phyloP scores from a whole-genome alignment of 2,888 invertebrate genomes.

The Chloroclystis v-ata region DNA sequence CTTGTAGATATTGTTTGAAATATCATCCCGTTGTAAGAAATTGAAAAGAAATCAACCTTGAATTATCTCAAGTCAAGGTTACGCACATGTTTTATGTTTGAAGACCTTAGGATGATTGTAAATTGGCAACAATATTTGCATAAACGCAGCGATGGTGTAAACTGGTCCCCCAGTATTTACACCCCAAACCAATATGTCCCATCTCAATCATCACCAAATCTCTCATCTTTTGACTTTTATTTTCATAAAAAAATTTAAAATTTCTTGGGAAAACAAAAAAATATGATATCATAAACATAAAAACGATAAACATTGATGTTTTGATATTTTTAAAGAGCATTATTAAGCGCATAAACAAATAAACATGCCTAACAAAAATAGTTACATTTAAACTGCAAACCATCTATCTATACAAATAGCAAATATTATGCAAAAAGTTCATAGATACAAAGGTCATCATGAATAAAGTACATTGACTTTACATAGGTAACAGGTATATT shows the following conservation, averaged over 20 bases:
- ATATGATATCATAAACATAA: no score
- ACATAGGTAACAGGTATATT: slow-evolving; percentile 19
- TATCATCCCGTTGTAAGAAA: slow-evolving; percentile 30
- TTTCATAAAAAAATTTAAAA: no score
- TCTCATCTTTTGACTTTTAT: no score
- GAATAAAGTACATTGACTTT: slow-evolving; percentile 36
- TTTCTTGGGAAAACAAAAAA: no score
- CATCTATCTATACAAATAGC: neutral
- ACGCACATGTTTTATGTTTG: slow-evolving; percentile 9
- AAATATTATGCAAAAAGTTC: slow-evolving; percentile 28
- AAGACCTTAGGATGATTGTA: slow-evolving; percentile 25
- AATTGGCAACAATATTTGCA: neutral
- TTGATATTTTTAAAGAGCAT: no score
- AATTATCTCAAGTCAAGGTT: slow-evolving; percentile 36
- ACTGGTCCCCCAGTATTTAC: no score
- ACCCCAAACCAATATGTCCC: no score
- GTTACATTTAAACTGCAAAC: neutral
- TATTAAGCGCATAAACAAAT: no score
- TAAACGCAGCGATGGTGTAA: no score
- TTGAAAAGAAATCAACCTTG: slow-evolving; percentile 36
- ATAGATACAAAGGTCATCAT: slow-evolving; percentile 32
- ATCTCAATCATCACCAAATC: no score
- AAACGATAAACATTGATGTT: no score
- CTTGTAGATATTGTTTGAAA: slow-evolving; percentile 14
- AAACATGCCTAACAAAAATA: no score